Evolutionary conservation across 2,797 vertebrate species (phyloP).

Genomic region (Lutjanus argentimaculatus): DNA sequence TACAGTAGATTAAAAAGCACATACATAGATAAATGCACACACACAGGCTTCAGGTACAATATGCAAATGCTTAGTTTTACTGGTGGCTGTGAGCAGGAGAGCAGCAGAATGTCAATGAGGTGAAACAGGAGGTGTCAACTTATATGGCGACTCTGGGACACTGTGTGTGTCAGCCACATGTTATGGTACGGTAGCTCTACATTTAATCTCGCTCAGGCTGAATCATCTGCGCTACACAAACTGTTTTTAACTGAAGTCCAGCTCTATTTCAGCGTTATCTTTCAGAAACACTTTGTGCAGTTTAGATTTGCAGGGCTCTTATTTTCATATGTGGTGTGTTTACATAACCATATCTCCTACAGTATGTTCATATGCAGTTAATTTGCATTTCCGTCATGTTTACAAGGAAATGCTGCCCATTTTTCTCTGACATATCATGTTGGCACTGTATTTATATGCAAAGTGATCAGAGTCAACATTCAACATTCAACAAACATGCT

Average conservation of each 20-base stretch:
- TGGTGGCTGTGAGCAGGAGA: conserved; percentile 42
- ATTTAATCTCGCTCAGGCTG: conserved; percentile 15
- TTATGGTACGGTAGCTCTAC: conserved; percentile 42
- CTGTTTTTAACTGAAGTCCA: background rate
- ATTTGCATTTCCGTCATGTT: conserved; percentile 32
- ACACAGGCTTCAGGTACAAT: conserved; percentile 37
- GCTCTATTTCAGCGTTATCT: background rate
- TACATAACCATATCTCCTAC: background rate
- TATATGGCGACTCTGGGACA: conserved; percentile 35
- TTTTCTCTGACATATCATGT: background rate
- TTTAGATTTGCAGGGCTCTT: background rate
- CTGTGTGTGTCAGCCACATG: conserved; percentile 33
- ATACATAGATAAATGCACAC: background rate
- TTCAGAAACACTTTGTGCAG: background rate
- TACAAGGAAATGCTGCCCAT: background rate
- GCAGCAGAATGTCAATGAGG: conserved; percentile 76
- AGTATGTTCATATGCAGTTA: background rate
- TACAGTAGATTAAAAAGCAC: conserved; percentile 28
- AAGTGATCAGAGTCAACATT: background rate
- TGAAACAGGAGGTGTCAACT: conserved; percentile 52
- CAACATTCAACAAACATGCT: background rate
- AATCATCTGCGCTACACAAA: conserved; percentile 1
- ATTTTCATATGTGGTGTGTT: background rate
- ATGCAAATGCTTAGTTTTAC: conserved; percentile 70
- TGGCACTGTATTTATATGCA: background rate